A percentile compares a stretch with the other conserved stretches of the same genome.
phyloP scores from a whole-genome alignment of 2,888 invertebrate species.

The Platerodrilus igneus region DNA sequence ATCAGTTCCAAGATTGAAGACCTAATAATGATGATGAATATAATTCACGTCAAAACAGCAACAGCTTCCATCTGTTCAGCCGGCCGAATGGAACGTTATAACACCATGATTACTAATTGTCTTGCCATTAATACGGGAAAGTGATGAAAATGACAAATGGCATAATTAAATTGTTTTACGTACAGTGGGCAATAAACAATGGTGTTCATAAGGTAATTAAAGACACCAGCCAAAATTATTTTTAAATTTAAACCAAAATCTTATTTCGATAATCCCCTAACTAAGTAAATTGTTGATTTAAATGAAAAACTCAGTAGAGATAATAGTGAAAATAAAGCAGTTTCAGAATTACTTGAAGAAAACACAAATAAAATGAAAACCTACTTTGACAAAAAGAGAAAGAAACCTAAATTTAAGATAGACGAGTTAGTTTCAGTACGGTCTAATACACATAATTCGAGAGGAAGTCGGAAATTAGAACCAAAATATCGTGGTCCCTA shows the following conservation, averaged over 20 bases:
- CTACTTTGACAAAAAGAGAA: background rate
- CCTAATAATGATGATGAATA: too few species aligned
- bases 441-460: background rate
- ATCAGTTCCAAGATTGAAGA: too few species aligned
- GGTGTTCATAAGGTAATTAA: background rate
- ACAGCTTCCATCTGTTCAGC: too few species aligned
- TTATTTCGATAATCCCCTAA: background rate
- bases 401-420: background rate
- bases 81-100: too few species aligned
- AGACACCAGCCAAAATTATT: background rate
- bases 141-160: too few species aligned
- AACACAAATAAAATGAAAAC: background rate
- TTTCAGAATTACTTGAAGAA: background rate
- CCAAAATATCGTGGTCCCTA: constrained; percentile 10
- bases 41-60: too few species aligned
- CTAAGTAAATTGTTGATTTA: background rate
- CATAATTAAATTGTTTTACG: background rate
- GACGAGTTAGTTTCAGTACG: constrained; percentile 1
- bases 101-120: too few species aligned
- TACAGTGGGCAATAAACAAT: constrained; percentile 7
- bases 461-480: constrained; percentile 3
- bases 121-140: too few species aligned
- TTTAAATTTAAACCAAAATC: background rate
- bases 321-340: background rate
- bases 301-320: background rate